These are phyloP conservation scores for Dasyornis broadbenti DNA, from an alignment of 2,113 vertebrate species.

Conservation along the genomic window DNA sequence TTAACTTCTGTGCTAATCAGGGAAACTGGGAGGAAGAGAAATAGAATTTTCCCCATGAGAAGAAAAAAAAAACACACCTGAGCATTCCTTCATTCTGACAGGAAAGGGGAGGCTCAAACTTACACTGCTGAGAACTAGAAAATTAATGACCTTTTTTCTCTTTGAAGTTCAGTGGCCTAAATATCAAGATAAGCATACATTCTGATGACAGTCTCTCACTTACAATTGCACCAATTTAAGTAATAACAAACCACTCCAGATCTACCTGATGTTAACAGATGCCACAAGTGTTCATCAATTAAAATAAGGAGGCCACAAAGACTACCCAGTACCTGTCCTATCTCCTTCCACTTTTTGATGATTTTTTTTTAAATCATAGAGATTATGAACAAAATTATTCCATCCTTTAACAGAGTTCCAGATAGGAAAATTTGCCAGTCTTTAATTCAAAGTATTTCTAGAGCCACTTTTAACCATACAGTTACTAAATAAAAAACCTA, in stretches of 20 bases:
- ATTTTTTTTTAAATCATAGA: background rate
- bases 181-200: background rate
- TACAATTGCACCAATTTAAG: background rate
- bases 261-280: background rate
- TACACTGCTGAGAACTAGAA: background rate
- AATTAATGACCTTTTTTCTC: slow-evolving; percentile 6
- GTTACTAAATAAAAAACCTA: background rate
- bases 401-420: background rate
- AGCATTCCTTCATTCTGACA: background rate
- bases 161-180: slow-evolving; percentile 7
- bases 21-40: background rate
- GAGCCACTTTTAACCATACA: background rate
- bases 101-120: background rate
- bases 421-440: background rate
- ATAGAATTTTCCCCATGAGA: background rate
- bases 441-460: background rate
- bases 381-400: background rate
- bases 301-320: background rate
- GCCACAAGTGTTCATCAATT: background rate
- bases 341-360: background rate
- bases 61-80: background rate
- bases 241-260: background rate
- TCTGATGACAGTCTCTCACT: background rate
- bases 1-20: background rate
- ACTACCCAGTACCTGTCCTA: background rate